These are phyloP conservation scores for Sepiola atlantica DNA, from an alignment of 2,888 invertebrate genomes.

Conservation along the genomic window DNA sequence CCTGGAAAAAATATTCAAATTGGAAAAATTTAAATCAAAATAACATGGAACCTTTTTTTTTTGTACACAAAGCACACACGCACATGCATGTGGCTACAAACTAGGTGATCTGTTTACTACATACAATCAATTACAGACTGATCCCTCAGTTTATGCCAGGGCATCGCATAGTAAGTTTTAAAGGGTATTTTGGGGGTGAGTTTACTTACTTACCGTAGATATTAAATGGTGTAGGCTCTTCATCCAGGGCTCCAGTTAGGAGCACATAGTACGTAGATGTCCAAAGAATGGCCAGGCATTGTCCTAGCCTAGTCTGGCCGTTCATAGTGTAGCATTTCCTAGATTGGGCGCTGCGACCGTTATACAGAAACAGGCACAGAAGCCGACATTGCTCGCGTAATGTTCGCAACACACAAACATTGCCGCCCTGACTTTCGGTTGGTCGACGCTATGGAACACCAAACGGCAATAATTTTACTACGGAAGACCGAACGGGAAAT, in stretches of 20 bases:
- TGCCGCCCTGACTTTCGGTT: constrained; percentile 32
- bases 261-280: background rate
- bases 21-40: background rate
- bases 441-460: constrained; percentile 20
- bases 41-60: background rate
- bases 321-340: background rate
- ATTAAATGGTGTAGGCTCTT: background rate
- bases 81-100: background rate
- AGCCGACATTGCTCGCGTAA: background rate
- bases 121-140: background rate
- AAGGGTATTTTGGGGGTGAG: background rate
- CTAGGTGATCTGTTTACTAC: background rate
- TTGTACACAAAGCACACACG: background rate
- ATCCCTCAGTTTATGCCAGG: constrained; percentile 8
- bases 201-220: background rate
- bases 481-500: background rate
- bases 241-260: constrained; percentile 8
- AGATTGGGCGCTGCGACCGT: background rate
- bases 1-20: background rate
- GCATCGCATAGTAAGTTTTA: background rate
- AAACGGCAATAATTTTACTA: background rate
- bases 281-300: background rate
- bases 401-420: constrained; percentile 32
- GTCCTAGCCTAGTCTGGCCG: constrained; percentile 32
- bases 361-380: background rate